Conservation (phyloP, 2,888 invertebrate genomes). For the Nymphalis urticae region DNA sequence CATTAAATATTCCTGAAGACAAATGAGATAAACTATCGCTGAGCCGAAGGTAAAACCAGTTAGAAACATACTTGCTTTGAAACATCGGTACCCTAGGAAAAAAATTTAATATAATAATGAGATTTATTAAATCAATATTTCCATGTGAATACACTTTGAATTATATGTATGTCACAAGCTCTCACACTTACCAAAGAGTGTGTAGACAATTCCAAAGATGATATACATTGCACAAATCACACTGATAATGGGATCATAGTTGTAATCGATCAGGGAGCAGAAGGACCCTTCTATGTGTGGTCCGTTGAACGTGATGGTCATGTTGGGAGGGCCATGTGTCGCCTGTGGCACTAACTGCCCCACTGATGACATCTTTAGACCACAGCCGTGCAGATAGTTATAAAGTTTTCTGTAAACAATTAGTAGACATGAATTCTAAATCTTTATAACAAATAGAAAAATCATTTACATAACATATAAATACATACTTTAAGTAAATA, state of each 20-base stretch:
- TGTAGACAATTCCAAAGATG: slow-evolving; percentile 91
- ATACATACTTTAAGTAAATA: too few species aligned
- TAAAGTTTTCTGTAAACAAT: slow-evolving; percentile 3
- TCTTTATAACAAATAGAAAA: too few species aligned
- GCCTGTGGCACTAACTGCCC: slow-evolving; percentile 82
- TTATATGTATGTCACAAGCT: too few species aligned
- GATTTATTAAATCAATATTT: too few species aligned
- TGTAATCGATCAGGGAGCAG: slow-evolving; percentile 80
- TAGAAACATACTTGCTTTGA: slow-evolving; percentile 93
- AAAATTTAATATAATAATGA: neutral
- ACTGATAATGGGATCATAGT: slow-evolving; percentile 85
- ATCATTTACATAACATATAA: too few species aligned
- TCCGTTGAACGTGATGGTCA: slow-evolving; percentile 62
- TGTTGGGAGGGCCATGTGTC: slow-evolving; percentile 71
- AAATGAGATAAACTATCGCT: slow-evolving; percentile 89
- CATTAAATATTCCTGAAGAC: slow-evolving; percentile 89
- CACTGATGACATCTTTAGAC: slow-evolving; percentile 67
- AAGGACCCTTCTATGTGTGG: slow-evolving; percentile 75
- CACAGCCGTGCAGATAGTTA: slow-evolving; percentile 7
- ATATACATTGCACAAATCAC: slow-evolving; percentile 87
- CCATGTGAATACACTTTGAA: too few species aligned
- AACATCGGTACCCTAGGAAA: slow-evolving; percentile 90
- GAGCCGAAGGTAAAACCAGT: slow-evolving; percentile 93
- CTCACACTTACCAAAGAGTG: slow-evolving; percentile 87
- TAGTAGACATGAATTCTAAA: neutral